Evolutionary conservation across 2,888 invertebrate species (phyloP).

Genomic region (Tenthredo mesomela): DNA sequence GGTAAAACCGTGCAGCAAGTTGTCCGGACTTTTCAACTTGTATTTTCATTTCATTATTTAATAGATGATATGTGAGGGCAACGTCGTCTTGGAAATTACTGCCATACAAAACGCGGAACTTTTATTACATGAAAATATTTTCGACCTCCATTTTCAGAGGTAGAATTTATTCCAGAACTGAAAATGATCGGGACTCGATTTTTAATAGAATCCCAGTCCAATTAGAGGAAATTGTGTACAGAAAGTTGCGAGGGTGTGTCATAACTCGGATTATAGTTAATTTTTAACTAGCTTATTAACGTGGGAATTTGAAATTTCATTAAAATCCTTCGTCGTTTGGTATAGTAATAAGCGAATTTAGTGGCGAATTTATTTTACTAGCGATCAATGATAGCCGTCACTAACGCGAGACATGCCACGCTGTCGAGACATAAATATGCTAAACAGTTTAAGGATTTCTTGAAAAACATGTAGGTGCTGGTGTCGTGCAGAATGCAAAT

Average conservation of each 20-base stretch:
- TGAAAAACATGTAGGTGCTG: conserved; percentile 28
- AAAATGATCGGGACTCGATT: neutral
- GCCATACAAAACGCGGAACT: neutral
- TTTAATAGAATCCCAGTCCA: neutral
- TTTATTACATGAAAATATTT: neutral
- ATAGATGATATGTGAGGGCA: conserved; percentile 5
- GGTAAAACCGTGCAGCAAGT: neutral
- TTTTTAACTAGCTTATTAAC: neutral
- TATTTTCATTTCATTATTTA: conserved; percentile 15
- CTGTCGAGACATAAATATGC: conserved; percentile 39
- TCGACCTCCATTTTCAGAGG: neutral
- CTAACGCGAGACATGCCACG: conserved; percentile 11
- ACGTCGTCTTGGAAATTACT: conserved; percentile 12
- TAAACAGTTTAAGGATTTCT: neutral
- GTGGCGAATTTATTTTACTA: neutral
- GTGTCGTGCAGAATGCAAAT: conserved; percentile 37
- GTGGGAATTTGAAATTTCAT: neutral
- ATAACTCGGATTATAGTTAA: neutral
- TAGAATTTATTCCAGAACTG: neutral
- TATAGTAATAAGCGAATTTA: conserved; percentile 3
- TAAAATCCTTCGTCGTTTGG: neutral
- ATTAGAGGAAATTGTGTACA: neutral
- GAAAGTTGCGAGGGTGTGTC: neutral
- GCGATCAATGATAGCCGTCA: conserved; percentile 4
- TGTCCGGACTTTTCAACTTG: neutral